A percentile compares a stretch with the other conserved stretches of the same genome.
These are phyloP conservation scores for Drosophila serrata DNA, from an alignment of 1,140 invertebrate species.

Conservation along the genomic window DNA sequence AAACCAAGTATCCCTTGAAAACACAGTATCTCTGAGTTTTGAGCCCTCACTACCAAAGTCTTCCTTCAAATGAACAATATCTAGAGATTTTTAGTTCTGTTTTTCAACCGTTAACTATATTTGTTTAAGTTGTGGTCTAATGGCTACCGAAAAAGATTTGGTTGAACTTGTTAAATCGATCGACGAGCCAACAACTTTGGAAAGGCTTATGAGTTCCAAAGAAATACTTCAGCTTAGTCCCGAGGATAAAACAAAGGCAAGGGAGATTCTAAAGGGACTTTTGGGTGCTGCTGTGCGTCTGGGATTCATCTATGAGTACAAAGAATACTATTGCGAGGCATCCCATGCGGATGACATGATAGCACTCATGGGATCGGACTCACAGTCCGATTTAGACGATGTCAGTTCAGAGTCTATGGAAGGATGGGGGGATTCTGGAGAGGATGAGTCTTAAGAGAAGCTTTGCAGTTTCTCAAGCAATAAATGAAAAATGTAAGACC, in stretches of 20 bases:
- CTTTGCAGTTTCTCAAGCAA: neutral
- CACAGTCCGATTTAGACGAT: neutral
- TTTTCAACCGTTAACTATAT: neutral
- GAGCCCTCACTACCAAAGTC: neutral
- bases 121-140: neutral
- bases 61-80: neutral
- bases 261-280: neutral
- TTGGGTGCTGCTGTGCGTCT: slow-evolving; percentile 5
- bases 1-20: neutral
- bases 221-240: neutral
- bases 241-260: neutral
- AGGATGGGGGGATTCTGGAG: neutral
- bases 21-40: neutral
- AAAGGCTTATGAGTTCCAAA: neutral
- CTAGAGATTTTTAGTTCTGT: neutral
- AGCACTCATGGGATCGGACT: neutral
- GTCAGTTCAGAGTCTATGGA: slow-evolving; percentile 2
- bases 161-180: slow-evolving; percentile 2
- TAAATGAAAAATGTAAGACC: neutral
- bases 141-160: slow-evolving; percentile 1
- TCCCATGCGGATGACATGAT: slow-evolving; percentile 20
- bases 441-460: neutral
- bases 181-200: slow-evolving; percentile 1
- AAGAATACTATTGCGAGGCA: slow-evolving; percentile 13
- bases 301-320: slow-evolving; percentile 25